Evolutionary conservation across 2,888 invertebrate species (phyloP).

Genomic region (Drosophila barbarae): DNA sequence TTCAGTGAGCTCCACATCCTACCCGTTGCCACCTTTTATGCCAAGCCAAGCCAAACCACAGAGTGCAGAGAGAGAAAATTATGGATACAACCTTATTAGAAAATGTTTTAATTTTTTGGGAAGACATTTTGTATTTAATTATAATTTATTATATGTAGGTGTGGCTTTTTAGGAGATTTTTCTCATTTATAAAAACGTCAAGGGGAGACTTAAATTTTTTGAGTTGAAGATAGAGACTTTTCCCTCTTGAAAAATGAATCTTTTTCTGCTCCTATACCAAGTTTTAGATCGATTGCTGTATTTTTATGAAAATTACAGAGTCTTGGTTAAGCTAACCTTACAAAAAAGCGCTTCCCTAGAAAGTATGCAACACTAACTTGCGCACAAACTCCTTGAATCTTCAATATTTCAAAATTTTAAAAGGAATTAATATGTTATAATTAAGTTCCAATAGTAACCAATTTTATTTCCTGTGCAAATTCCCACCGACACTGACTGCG

Average conservation of each 20-base stretch:
- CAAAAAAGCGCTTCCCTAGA: accelerated
- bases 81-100: no score
- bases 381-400: background rate
- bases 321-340: no score
- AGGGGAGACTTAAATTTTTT: background rate
- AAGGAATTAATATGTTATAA: no score
- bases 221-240: no score
- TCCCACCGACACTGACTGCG: slow-evolving; percentile 19
- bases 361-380: background rate
- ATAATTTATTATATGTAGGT: no score
- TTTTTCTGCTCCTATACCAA: background rate
- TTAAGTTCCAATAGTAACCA: no score
- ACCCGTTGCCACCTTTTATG: background rate
- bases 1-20: slow-evolving; percentile 25
- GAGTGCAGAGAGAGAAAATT: slow-evolving; percentile 6
- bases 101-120: background rate
- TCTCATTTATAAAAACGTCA: background rate
- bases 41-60: slow-evolving; percentile 24
- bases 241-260: accelerated
- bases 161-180: background rate
- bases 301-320: no score
- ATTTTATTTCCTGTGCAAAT: slow-evolving; percentile 8
- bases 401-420: background rate
- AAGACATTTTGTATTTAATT: background rate
- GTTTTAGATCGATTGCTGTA: no score